Percentiles rank a stretch among this genome's conserved stretches.
These are phyloP conservation scores for Sycophila texana DNA, from an alignment of 2,888 invertebrate species.

Conservation along the genomic window DNA sequence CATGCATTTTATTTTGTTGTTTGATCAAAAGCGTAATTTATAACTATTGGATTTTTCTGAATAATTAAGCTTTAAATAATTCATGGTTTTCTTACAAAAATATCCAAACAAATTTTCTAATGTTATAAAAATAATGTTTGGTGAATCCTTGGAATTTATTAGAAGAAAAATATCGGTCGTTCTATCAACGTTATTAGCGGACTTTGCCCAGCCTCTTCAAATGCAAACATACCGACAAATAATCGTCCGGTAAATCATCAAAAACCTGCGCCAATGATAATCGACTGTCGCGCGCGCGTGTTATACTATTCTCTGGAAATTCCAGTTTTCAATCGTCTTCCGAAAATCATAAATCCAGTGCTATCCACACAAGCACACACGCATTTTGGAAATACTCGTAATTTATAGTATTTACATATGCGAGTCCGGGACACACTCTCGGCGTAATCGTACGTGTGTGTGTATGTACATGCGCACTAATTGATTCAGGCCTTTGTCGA, in stretches of 20 bases:
- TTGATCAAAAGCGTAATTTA: no score
- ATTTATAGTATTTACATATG: conserved; percentile 46
- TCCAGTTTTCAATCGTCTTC: conserved; percentile 38
- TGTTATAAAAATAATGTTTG: no score
- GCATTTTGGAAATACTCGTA: conserved; percentile 27
- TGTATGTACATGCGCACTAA: conserved; percentile 19
- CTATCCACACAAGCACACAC: neutral
- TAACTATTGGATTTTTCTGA: no score
- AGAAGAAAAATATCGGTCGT: no score
- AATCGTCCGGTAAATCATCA: neutral
- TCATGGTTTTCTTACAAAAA: no score
- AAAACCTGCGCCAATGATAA: neutral
- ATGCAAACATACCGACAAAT: neutral
- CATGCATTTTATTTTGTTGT: no score
- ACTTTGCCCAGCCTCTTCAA: no score
- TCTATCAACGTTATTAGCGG: no score
- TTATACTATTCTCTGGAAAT: conserved; percentile 23
- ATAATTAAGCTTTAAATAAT: no score
- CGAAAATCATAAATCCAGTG: conserved; percentile 43
- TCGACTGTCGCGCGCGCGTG: neutral
- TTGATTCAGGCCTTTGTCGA: conserved; percentile 44
- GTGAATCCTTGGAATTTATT: no score
- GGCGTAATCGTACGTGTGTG: no score
- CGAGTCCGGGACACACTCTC: neutral
- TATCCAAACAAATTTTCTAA: no score